A percentile compares a stretch with the other conserved stretches of the same genome.
These are phyloP conservation scores for Aplysina aerophoba DNA, from an alignment of 37 sponge, comb jelly and placozoan genomes.

Conservation along the genomic window DNA sequence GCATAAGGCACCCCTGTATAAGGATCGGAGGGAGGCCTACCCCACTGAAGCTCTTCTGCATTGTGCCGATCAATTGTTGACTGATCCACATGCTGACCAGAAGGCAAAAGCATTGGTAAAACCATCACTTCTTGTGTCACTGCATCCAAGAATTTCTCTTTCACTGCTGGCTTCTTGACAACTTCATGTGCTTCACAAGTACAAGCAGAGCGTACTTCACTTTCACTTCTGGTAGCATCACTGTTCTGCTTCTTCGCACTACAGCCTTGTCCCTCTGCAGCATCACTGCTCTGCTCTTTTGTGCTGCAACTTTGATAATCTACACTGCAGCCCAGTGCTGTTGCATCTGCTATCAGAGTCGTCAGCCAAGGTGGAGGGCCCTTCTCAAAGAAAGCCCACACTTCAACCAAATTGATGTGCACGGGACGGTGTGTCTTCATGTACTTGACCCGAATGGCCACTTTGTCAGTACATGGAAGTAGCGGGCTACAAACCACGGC, in stretches of 20 bases:
- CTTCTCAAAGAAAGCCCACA: too few species aligned
- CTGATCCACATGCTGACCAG: slow-evolving; percentile 82
- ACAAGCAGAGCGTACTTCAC: not conserved
- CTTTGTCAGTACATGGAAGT: too few species aligned
- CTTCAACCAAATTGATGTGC: too few species aligned
- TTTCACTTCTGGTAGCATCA: not conserved
- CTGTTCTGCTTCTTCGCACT: not conserved
- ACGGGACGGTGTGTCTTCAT: too few species aligned
- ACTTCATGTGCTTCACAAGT: not conserved
- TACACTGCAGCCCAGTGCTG: not conserved
- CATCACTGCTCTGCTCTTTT: not conserved
- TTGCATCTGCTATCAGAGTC: too few species aligned
- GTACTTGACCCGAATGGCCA: too few species aligned
- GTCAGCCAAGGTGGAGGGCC: too few species aligned
- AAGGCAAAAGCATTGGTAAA: slow-evolving; percentile 78
- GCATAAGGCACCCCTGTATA: slow-evolving; percentile 63
- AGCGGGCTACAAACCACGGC: too few species aligned
- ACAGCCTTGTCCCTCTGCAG: too few species aligned
- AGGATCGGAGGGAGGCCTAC: slow-evolving; percentile 75
- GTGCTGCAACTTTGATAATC: too few species aligned
- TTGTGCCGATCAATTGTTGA: slow-evolving; percentile 63
- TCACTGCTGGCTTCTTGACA: not conserved
- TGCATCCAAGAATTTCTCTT: slow-evolving; percentile 53
- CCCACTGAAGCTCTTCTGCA: slow-evolving; percentile 45
- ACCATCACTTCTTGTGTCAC: slow-evolving; percentile 78